phyloP scores from a whole-genome alignment of 2,888 invertebrate species.

The Drosophila siamana region DNA sequence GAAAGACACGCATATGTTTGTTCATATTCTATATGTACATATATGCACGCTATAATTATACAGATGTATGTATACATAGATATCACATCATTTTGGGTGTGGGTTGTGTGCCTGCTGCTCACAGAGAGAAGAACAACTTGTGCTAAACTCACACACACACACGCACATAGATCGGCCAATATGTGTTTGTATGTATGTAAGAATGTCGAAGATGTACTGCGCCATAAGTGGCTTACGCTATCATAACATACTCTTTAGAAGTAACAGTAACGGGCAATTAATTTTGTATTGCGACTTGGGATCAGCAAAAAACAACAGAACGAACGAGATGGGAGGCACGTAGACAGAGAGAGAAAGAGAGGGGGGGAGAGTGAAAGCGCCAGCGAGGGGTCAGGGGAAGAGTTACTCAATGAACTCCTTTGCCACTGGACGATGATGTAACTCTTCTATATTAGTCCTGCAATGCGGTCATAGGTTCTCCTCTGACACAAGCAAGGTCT shows the following conservation, averaged over 20 bases:
- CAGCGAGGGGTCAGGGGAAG: neutral
- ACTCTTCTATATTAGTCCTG: slow-evolving; percentile 46
- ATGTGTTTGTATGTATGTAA: neutral
- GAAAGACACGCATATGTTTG: slow-evolving; percentile 14
- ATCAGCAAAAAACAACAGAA: slow-evolving; percentile 3
- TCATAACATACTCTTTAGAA: slow-evolving; percentile 47
- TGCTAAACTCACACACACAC: slow-evolving; percentile 12
- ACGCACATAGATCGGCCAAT: neutral
- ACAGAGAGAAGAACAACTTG: slow-evolving; percentile 57
- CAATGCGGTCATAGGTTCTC: slow-evolving; percentile 60
- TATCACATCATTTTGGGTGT: slow-evolving; percentile 67
- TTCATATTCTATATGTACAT: slow-evolving; percentile 18
- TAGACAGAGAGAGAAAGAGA: too few relatives aligned
- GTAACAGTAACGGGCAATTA: slow-evolving; percentile 60
- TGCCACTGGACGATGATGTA: slow-evolving; percentile 59
- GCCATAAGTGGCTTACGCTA: slow-evolving; percentile 73
- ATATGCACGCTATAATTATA: slow-evolving; percentile 55
- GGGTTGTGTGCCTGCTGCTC: slow-evolving; percentile 61
- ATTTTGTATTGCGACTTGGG: slow-evolving; percentile 38
- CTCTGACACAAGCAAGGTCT: slow-evolving; percentile 16
- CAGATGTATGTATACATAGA: slow-evolving; percentile 14
- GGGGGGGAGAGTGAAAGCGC: neutral
- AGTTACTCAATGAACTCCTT: slow-evolving; percentile 25
- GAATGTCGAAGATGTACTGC: slow-evolving; percentile 53
- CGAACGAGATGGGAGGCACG: neutral